Base-by-base conservation (phyloP, 2,113 vertebrate species). In the Lophura nycthemera region DNA sequence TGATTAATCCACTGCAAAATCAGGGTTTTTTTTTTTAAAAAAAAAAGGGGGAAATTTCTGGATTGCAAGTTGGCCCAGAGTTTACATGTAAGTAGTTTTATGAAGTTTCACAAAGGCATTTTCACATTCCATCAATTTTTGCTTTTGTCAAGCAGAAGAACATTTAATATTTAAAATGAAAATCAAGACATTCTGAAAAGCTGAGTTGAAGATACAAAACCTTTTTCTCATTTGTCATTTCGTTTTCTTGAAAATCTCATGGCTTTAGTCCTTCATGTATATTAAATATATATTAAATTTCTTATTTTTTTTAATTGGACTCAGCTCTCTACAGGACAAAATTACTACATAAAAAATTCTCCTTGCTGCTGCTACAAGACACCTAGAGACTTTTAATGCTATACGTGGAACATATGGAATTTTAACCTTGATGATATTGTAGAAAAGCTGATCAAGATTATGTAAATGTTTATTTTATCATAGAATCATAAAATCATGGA, bases 201-300 rank as follows among this genome's bases (percentile, higher is more conserved):
- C 0, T 5, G 5, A 4, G 0, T 3, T 78, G 25, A 65, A 59
- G 25, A 70, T 52, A 74, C 15, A 81, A 34, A 59, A 12, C 0
- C 17, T 14, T 30, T 4, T 17, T 79, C 32, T 81, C 3, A 27
- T 42, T 78, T 72, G 1, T 10, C 63, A 25, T 45, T 59, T 42
- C 4, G 75, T 40, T 84, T 84, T 82, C 34, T 34, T 78, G 5
- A 73, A 56, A 83, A 78, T 3, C 3, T 61, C 16, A 4, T 69
- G 1, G 36, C 8, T 42, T 65, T 22, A 34, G 11, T 45, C 17
- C 13, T 86, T 48, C 29, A 34, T 57, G 16, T 1, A 0, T 38
- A 12, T 20, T 69, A 40, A 88, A 77, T 7, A 21, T 6, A 29
- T 57, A 27, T 34, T 45, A 57, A 27, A 60, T 36, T 76, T n/a